These are phyloP conservation scores for Galendromus occidentalis DNA, from an alignment of 1,140 invertebrate genomes.

Conservation along the genomic window DNA sequence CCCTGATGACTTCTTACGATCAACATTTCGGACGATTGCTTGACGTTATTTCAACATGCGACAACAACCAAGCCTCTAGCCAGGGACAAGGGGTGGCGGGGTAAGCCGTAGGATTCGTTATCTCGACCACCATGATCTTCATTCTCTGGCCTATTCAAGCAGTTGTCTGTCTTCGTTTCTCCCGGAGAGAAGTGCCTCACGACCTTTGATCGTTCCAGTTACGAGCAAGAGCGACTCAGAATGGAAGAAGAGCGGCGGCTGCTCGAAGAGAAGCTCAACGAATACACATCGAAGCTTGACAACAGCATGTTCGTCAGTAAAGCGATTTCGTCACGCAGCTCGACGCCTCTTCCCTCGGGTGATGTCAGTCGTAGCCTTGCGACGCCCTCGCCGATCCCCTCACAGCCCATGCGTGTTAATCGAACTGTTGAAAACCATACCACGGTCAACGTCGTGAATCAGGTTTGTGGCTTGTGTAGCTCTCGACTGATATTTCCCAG, in stretches of 20 bases:
- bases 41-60: neutral
- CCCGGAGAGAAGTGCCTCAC: too few relatives aligned
- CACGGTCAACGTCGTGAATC: conserved; percentile 2
- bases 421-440: conserved; percentile 8
- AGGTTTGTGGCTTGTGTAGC: too few relatives aligned
- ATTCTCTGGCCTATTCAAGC: too few relatives aligned
- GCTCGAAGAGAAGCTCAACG: neutral
- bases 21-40: neutral
- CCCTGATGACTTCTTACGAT: neutral
- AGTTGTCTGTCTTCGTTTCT: too few relatives aligned
- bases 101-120: too few relatives aligned
- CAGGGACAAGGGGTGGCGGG: too few relatives aligned
- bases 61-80: neutral
- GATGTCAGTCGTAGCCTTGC: neutral
- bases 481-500: too few relatives aligned
- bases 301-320: neutral
- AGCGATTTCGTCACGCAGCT: neutral
- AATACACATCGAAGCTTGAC: conserved; percentile 2
- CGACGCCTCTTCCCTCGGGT: neutral
- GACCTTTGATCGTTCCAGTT: neutral
- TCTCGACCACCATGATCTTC: too few relatives aligned
- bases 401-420: neutral
- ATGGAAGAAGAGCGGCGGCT: conserved; percentile 1
- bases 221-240: conserved; percentile 4
- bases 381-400: neutral